Conservation (phyloP, 2,113 vertebrate species). For the Motacilla tschutschensis region DNA sequence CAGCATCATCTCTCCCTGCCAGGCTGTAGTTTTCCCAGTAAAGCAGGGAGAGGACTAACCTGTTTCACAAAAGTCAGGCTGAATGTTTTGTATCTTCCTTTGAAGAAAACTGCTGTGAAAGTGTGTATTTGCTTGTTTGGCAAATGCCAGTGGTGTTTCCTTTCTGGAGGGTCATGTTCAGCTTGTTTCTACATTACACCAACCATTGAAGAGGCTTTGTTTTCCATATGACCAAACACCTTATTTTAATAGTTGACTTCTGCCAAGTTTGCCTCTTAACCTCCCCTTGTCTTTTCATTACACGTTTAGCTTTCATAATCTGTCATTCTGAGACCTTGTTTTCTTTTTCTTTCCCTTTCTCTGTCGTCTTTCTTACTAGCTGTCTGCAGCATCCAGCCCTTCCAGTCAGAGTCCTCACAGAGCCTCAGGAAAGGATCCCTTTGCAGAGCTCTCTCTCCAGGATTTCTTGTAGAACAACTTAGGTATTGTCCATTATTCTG, state of each 20-base stretch:
- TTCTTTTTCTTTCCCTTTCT: slow-evolving; percentile 82
- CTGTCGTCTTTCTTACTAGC: slow-evolving; percentile 88
- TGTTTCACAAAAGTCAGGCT: neutral
- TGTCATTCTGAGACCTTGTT: slow-evolving; percentile 86
- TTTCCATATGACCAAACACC: slow-evolving; percentile 50
- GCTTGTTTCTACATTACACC: slow-evolving; percentile 64
- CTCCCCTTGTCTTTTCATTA: slow-evolving; percentile 66
- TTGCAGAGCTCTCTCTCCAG: slow-evolving; percentile 99
- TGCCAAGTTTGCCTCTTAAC: slow-evolving; percentile 57
- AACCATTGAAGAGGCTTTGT: slow-evolving; percentile 40
- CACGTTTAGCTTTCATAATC: slow-evolving; percentile 77
- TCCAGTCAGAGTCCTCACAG: slow-evolving; percentile 99
- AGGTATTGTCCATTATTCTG: slow-evolving; percentile 88
- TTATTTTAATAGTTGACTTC: slow-evolving; percentile 61
- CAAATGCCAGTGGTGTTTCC: neutral
- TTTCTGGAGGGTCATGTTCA: neutral
- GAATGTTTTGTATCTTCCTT: neutral
- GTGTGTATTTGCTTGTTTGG: neutral
- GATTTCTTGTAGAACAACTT: slow-evolving; percentile 99
- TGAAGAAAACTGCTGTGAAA: neutral
- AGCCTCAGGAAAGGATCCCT: slow-evolving; percentile 97
- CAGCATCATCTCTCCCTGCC: neutral
- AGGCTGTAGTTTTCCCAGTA: neutral
- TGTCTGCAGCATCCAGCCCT: slow-evolving; percentile 98
- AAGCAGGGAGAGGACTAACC: neutral